Conservation (phyloP, 2,888 invertebrate genomes). For the Macrosiphum euphorbiae region DNA sequence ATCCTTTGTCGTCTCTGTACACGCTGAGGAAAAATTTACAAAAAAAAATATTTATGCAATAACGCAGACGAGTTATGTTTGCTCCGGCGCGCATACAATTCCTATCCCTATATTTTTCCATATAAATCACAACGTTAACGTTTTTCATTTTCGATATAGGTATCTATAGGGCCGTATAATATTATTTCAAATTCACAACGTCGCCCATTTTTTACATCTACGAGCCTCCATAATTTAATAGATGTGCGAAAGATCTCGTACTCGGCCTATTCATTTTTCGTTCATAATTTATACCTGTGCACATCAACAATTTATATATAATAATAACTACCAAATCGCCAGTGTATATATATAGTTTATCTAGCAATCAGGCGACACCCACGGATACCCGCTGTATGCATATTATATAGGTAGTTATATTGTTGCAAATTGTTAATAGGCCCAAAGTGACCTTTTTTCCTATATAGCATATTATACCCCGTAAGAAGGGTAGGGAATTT, state of each 20-base stretch:
- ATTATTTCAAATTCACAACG: neutral
- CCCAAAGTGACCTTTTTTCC: no score
- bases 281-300: neutral
- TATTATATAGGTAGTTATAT: no score
- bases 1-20: neutral
- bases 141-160: neutral
- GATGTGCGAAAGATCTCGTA: neutral
- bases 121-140: no score
- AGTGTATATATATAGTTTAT: no score
- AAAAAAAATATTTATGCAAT: constrained; percentile 3
- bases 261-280: neutral
- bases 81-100: neutral
- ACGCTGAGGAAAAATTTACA: neutral
- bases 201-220: neutral
- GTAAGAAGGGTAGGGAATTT: neutral
- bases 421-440: no score
- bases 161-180: neutral
- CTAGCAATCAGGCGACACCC: no score
- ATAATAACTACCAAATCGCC: neutral
- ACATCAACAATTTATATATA: neutral
- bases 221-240: neutral
- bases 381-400: no score
- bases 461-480: no score
- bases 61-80: constrained; percentile 18
- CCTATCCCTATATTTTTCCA: neutral